These are phyloP conservation scores for Venturia canescens DNA, from an alignment of 1,140 invertebrate species.

Conservation along the genomic window DNA sequence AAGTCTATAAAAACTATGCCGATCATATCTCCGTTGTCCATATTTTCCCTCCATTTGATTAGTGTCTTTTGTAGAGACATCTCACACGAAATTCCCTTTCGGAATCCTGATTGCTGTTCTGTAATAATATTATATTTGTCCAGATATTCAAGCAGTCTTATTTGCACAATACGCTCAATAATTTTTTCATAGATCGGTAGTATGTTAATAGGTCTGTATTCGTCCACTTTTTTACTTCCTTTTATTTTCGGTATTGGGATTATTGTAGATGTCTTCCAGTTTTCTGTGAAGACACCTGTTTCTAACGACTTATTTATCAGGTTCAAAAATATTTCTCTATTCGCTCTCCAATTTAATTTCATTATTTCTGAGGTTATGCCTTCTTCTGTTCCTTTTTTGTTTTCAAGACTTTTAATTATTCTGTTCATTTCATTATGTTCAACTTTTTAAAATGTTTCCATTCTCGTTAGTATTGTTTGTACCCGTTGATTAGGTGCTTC, in stretches of 20 bases:
- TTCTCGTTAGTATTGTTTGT: neutral
- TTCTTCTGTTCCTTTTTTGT: constrained; percentile 9
- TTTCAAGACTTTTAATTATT: neutral
- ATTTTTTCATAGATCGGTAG: constrained; percentile 52
- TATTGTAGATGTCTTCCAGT: constrained; percentile 54
- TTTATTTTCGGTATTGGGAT: constrained; percentile 53
- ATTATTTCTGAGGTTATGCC: constrained; percentile 18
- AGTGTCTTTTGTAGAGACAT: constrained; percentile 41
- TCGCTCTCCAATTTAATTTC: constrained; percentile 1
- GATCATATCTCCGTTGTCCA: constrained; percentile 20
- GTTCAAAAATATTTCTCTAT: neutral
- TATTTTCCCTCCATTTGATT: constrained; percentile 30
- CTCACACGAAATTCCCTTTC: constrained; percentile 43
- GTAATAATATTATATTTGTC: constrained; percentile 43
- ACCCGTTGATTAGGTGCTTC: neutral
- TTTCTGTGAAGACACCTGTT: constrained; percentile 39
- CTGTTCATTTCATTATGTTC: neutral
- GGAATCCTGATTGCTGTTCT: constrained; percentile 50
- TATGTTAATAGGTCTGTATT: constrained; percentile 57
- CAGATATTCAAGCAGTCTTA: constrained; percentile 46
- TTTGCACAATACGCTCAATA: constrained; percentile 42
- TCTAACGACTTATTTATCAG: constrained; percentile 50
- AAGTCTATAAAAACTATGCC: neutral
- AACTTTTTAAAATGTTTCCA: neutral
- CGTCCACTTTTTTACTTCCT: constrained; percentile 48